These are phyloP conservation scores for Palaemon carinicauda DNA, from an alignment of 1,140 invertebrate species.

Conservation along the genomic window DNA sequence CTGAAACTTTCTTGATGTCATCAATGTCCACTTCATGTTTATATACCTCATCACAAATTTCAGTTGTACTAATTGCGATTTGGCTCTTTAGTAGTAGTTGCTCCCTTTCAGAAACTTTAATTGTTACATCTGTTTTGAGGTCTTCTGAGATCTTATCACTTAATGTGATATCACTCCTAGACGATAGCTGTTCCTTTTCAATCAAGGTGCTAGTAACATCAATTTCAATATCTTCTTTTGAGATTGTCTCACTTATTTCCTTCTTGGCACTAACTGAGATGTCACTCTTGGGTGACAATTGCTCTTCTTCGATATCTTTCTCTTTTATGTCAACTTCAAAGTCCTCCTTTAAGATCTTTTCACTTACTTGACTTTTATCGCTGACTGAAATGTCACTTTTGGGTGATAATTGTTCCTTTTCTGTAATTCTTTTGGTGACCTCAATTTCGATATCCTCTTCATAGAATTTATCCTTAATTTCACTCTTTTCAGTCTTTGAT, in stretches of 20 bases:
- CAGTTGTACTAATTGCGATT: no score
- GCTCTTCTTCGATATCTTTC: background rate
- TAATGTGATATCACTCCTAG: no score
- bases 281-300: constrained; percentile 12
- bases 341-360: background rate
- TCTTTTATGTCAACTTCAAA: background rate
- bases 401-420: background rate
- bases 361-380: background rate
- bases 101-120: no score
- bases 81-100: no score
- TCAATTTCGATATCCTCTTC: no score
- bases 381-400: background rate
- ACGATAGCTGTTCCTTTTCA: no score
- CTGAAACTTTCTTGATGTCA: no score
- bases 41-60: no score
- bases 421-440: background rate
- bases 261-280: constrained; percentile 32
- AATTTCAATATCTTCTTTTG: background rate
- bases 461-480: background rate
- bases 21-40: no score
- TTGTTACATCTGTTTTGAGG: no score
- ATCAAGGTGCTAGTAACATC: no score
- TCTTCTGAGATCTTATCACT: no score
- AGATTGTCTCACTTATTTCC: background rate
- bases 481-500: constrained; percentile 35